Conservation (phyloP, 92 coral and sea anemone genomes). For the Metridium senile region DNA sequence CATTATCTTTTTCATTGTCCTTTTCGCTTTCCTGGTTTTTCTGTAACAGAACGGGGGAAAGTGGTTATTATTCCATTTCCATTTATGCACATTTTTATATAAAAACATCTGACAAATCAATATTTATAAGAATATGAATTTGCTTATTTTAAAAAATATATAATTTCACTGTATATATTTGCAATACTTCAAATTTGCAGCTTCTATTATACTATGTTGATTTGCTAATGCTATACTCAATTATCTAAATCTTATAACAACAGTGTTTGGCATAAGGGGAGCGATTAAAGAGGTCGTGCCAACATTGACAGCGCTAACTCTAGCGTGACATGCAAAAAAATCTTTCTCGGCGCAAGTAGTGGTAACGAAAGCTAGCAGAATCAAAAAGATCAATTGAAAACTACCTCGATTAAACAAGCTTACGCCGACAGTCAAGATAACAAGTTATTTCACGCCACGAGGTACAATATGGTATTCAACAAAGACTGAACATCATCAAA, state of each 20-base stretch:
- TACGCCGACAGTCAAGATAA: neutral
- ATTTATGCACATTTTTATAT: too few relatives aligned
- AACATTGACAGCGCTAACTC: neutral
- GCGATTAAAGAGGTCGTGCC: neutral
- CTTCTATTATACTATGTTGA: neutral
- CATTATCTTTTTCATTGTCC: neutral
- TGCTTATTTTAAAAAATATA: too few relatives aligned
- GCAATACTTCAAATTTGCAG: neutral
- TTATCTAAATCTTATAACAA: neutral
- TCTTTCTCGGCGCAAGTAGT: neutral
- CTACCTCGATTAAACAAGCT: neutral
- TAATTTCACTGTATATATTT: neutral
- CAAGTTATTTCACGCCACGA: conserved; percentile 15
- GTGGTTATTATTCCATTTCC: too few relatives aligned
- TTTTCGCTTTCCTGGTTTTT: neutral
- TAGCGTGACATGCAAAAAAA: neutral
- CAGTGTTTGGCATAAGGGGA: neutral
- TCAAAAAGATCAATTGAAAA: neutral
- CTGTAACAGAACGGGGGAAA: too few relatives aligned
- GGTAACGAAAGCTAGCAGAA: neutral
- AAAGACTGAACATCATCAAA: neutral
- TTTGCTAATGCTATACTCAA: neutral
- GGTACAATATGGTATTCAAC: conserved; percentile 4
- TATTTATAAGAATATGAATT: too few relatives aligned
- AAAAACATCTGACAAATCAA: too few relatives aligned